phyloP scores from a whole-genome alignment of 1,140 invertebrate genomes.

The Drosophila lacteicornis region DNA sequence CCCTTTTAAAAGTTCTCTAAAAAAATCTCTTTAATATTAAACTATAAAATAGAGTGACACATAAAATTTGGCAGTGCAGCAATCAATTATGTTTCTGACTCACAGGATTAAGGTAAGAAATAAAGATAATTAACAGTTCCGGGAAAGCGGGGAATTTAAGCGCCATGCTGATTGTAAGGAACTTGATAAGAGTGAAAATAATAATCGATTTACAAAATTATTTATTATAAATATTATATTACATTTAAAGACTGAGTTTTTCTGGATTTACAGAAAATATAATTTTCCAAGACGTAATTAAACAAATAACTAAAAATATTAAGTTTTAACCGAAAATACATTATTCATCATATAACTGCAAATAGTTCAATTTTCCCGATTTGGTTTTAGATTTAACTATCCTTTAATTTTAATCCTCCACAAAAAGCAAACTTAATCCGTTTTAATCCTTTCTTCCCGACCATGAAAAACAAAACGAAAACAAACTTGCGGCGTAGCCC shows the following conservation, averaged over 20 bases:
- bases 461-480: constrained; percentile 44
- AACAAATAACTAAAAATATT: not conserved
- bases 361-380: too few species aligned
- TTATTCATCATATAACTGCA: too few species aligned
- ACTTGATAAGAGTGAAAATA: not conserved
- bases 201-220: not conserved
- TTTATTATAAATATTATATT: too few species aligned
- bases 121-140: not conserved
- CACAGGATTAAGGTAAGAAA: constrained; percentile 11
- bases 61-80: not conserved
- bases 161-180: too few species aligned
- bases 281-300: not conserved
- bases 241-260: too few species aligned
- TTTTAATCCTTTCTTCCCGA: constrained; percentile 33
- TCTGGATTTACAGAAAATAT: not conserved
- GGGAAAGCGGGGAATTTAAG: not conserved
- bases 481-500: constrained; percentile 41
- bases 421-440: not conserved
- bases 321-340: too few species aligned
- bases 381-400: not conserved
- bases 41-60: too few species aligned
- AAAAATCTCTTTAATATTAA: too few species aligned
- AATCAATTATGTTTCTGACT: constrained; percentile 6
- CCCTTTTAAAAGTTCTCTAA: too few species aligned
- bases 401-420: not conserved